Evolutionary conservation across 2,113 vertebrate genomes (phyloP).

Genomic region (Brachyistius frenatus): DNA sequence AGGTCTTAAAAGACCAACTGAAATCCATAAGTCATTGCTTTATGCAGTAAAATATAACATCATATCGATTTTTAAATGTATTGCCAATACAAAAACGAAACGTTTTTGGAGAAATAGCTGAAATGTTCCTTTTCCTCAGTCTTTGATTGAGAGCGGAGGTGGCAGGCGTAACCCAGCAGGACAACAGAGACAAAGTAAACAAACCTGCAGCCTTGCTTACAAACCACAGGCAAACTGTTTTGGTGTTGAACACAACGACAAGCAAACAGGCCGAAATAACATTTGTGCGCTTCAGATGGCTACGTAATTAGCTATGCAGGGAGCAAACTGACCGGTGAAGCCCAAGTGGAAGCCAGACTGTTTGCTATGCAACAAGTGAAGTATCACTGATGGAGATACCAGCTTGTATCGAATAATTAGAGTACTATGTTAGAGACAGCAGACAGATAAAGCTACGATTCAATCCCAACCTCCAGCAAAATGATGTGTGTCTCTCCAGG

Average conservation of each 20-base stretch:
- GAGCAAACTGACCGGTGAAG: too few relatives aligned
- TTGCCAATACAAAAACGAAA: neutral
- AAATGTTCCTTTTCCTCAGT: neutral
- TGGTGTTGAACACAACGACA: neutral
- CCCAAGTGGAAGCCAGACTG: neutral
- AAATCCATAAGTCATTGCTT: neutral
- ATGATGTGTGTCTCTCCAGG: neutral
- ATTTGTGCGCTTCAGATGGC: neutral
- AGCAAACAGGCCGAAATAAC: neutral
- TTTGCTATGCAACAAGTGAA: constrained; percentile 9
- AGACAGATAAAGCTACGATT: neutral
- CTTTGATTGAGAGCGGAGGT: neutral
- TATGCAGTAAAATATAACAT: neutral
- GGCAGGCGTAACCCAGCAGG: neutral
- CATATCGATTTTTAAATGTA: too few relatives aligned
- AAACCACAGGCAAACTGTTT: neutral
- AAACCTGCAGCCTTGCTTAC: neutral
- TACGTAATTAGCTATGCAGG: neutral
- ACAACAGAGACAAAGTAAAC: constrained; percentile 1
- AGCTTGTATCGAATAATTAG: neutral
- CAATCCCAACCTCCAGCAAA: neutral
- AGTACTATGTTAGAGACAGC: too few relatives aligned
- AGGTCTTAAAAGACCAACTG: neutral
- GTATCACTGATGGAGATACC: neutral
- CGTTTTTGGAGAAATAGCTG: neutral